Evolutionary conservation across 2,113 vertebrate genomes (phyloP).

Genomic region (Anoplopoma fimbria): DNA sequence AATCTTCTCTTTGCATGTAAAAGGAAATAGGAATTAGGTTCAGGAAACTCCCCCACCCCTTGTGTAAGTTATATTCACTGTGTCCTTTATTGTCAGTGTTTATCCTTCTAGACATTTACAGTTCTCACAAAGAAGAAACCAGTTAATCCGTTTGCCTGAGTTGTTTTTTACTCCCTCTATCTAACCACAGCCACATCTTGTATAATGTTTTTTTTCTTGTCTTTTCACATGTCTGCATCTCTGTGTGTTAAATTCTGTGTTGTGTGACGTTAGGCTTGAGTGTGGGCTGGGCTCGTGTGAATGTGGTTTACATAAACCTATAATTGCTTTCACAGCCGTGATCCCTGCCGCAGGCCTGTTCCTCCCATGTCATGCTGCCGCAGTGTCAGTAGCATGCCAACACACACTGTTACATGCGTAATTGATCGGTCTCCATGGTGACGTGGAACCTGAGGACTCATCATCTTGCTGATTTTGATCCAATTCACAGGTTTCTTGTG

Average conservation of each 20-base stretch:
- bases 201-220: no score
- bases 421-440: slow-evolving; percentile 51
- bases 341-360: slow-evolving; percentile 22
- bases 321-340: slow-evolving; percentile 41
- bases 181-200: not conserved
- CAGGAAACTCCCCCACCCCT: slow-evolving; percentile 21
- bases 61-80: slow-evolving; percentile 9
- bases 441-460: slow-evolving; percentile 7
- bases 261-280: not conserved
- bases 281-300: slow-evolving; percentile 27
- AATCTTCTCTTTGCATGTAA: slow-evolving; percentile 38
- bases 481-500: not conserved
- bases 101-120: slow-evolving; percentile 4
- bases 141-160: not conserved
- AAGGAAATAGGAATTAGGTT: slow-evolving; percentile 41
- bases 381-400: slow-evolving; percentile 46
- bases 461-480: not conserved
- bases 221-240: not conserved
- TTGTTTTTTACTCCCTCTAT: not conserved
- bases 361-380: slow-evolving; percentile 27
- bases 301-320: slow-evolving; percentile 52
- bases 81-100: not conserved
- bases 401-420: slow-evolving; percentile 20
- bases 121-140: not conserved
- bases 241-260: not conserved